Conservation (phyloP, 2,888 invertebrate genomes). For the Cylindroiulus punctatus region DNA sequence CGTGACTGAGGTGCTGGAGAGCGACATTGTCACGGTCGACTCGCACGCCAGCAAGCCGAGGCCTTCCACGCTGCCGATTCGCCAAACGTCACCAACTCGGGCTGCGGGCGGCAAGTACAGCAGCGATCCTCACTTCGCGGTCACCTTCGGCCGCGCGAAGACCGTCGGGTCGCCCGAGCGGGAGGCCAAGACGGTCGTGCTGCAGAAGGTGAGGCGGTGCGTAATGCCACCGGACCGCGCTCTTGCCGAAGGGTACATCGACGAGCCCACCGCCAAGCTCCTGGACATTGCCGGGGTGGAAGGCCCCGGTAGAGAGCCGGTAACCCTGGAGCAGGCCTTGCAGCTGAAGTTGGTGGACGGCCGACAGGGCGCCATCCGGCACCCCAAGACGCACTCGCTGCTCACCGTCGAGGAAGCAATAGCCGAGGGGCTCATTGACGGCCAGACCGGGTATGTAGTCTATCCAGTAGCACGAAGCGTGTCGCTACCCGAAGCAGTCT, state of each 20-base stretch:
- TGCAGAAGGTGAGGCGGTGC: constrained; percentile 82
- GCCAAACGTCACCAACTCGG: neutral
- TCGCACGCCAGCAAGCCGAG: neutral
- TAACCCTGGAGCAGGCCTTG: constrained; percentile 81
- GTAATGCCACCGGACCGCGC: constrained; percentile 80
- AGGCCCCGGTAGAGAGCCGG: constrained; percentile 69
- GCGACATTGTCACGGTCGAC: neutral
- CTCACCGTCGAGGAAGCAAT: constrained; percentile 86
- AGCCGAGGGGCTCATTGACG: constrained; percentile 81
- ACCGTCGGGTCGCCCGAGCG: constrained; percentile 71
- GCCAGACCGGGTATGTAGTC: constrained; percentile 76
- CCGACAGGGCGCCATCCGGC: constrained; percentile 79
- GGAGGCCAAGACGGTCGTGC: constrained; percentile 75
- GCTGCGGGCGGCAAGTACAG: constrained; percentile 67
- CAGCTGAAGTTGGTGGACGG: constrained; percentile 77
- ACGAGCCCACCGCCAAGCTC: constrained; percentile 78
- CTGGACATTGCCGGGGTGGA: constrained; percentile 71
- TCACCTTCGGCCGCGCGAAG: constrained; percentile 73
- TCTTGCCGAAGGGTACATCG: constrained; percentile 79
- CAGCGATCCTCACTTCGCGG: constrained; percentile 75
- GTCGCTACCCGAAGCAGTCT: constrained; percentile 83
- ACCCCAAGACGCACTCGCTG: constrained; percentile 83
- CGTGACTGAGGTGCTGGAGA: constrained; percentile 49
- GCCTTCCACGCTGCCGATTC: constrained; percentile 20
- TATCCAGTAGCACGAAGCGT: constrained; percentile 83